Percentiles rank a stretch among this genome's conserved stretches.
Evolutionary conservation across 2,113 vertebrate species (phyloP).

Genomic region (Arvicanthis niloticus): DNA sequence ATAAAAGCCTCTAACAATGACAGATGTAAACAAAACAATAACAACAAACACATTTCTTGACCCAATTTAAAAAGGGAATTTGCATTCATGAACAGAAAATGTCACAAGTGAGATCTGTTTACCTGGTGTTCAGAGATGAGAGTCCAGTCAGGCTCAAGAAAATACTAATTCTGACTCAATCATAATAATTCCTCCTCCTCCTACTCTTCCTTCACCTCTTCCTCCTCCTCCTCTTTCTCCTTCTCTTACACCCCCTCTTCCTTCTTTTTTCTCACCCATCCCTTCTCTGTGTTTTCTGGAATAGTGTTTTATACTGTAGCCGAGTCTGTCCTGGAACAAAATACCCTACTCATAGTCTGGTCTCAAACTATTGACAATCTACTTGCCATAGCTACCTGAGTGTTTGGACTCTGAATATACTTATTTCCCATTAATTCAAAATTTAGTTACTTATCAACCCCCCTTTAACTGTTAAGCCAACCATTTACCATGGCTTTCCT

Average conservation of each 20-base stretch:
- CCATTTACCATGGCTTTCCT: no score
- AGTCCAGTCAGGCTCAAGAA: neutral
- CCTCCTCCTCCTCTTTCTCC: fast-evolving
- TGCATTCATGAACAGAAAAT: neutral
- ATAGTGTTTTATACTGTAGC: no score
- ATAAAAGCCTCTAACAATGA: neutral
- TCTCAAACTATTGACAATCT: neutral
- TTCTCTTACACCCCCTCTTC: fast-evolving
- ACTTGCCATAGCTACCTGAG: no score
- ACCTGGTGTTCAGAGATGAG: neutral
- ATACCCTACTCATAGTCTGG: neutral
- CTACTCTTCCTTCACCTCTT: neutral
- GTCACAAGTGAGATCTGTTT: neutral
- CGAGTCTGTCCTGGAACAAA: neutral
- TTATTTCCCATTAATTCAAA: neutral
- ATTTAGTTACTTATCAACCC: neutral
- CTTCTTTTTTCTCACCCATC: neutral
- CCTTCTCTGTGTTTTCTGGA: neutral
- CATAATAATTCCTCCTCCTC: no score
- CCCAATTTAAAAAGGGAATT: neutral
- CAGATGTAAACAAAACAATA: neutral
- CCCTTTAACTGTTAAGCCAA: neutral
- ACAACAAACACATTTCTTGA: neutral
- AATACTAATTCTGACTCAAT: neutral
- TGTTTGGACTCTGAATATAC: neutral